A percentile compares a stretch with the other conserved stretches of the same genome.
phyloP scores from a whole-genome alignment of 2,797 vertebrate genomes.

The Geotrypetes seraphini region DNA sequence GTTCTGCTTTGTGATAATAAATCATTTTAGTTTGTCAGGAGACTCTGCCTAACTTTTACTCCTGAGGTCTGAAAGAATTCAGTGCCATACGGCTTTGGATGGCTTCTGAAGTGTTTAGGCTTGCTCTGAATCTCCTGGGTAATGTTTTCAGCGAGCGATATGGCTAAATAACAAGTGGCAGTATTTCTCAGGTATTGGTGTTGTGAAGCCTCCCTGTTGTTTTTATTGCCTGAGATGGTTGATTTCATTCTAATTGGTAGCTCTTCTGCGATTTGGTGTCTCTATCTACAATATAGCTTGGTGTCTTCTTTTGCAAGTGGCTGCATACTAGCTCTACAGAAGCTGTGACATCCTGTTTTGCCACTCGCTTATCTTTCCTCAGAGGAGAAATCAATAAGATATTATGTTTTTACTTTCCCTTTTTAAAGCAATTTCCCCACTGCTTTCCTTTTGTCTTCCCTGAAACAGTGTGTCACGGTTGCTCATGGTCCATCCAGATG shows the following conservation, averaged over 20 bases:
- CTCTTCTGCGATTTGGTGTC: constrained; percentile 61
- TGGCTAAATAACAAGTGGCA: constrained; percentile 69
- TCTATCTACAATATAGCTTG: constrained; percentile 54
- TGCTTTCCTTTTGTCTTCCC: background rate
- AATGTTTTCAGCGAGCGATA: constrained; percentile 65
- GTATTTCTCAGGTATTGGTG: constrained; percentile 64
- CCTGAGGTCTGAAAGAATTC: constrained; percentile 58
- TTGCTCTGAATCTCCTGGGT: constrained; percentile 57
- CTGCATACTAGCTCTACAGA: constrained; percentile 3
- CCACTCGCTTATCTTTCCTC: constrained; percentile 7
- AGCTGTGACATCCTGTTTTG: background rate
- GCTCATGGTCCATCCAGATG: constrained; percentile 16
- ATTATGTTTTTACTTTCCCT: constrained; percentile 13
- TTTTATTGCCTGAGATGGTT: constrained; percentile 64
- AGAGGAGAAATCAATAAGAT: constrained; percentile 12
- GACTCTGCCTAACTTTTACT: constrained; percentile 60
- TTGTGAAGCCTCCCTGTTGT: constrained; percentile 58
- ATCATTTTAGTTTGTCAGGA: constrained; percentile 74
- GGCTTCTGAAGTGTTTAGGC: constrained; percentile 53
- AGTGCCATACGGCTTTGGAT: constrained; percentile 62
- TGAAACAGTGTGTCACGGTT: background rate
- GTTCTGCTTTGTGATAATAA: constrained; percentile 73
- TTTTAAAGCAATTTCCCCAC: background rate
- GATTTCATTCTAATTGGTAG: constrained; percentile 71
- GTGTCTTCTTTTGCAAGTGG: constrained; percentile 10